These are phyloP conservation scores for Gavialis gangeticus DNA, from an alignment of 2,113 vertebrate species.

Conservation along the genomic window DNA sequence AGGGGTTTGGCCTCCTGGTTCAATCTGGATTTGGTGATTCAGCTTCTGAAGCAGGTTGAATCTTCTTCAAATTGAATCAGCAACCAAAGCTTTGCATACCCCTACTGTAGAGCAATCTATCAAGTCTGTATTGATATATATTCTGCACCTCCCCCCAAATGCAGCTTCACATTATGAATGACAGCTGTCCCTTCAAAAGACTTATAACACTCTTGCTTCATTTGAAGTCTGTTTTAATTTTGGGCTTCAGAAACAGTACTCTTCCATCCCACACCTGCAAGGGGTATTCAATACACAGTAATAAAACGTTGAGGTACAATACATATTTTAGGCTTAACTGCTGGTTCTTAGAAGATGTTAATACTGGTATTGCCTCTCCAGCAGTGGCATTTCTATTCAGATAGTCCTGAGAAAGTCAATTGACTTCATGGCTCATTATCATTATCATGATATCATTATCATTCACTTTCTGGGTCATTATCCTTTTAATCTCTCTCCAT, in stretches of 20 bases:
- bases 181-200: background rate
- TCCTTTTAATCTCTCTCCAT: no score
- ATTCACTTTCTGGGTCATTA: no score
- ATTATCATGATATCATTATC: no score
- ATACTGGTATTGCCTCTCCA: background rate
- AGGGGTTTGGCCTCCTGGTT: no score
- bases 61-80: no score
- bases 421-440: no score
- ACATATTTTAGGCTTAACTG: background rate
- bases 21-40: no score
- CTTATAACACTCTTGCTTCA: background rate
- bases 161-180: background rate
- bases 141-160: background rate
- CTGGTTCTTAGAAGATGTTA: background rate
- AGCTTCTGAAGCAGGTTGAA: no score
- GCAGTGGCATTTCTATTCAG: no score
- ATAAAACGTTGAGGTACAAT: rapidly evolving
- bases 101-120: background rate
- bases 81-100: no score
- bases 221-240: background rate
- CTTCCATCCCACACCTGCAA: rapidly evolving
- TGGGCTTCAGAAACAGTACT: rapidly evolving
- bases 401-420: no score
- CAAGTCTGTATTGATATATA: background rate
- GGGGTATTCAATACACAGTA: background rate